These are phyloP conservation scores for Trichonephila inaurata DNA, from an alignment of 1,140 invertebrate genomes.

Conservation along the genomic window DNA sequence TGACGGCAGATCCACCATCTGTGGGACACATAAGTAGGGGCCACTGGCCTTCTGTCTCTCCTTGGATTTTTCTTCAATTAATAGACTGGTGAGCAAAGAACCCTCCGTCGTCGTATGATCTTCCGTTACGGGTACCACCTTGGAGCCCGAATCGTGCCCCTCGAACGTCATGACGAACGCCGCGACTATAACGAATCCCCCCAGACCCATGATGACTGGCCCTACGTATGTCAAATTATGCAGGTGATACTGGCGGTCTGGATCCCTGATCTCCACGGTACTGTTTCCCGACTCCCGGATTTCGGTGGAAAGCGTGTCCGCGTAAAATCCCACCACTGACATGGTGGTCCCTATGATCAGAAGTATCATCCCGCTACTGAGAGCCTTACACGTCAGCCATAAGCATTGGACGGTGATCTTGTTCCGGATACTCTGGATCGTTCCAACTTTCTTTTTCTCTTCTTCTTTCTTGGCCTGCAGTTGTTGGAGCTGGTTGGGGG, in stretches of 20 bases:
- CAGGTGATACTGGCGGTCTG: slow-evolving; percentile 83
- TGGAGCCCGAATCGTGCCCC: slow-evolving; percentile 79
- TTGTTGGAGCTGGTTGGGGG: slow-evolving; percentile 68
- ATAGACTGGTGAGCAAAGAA: slow-evolving; percentile 40
- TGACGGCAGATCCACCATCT: slow-evolving; percentile 43
- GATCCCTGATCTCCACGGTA: slow-evolving; percentile 83
- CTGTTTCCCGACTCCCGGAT: slow-evolving; percentile 90
- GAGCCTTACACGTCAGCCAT: slow-evolving; percentile 93
- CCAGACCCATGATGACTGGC: slow-evolving; percentile 95
- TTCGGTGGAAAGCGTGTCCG: slow-evolving; percentile 89
- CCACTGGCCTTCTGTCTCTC: slow-evolving; percentile 51
- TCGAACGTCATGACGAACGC: slow-evolving; percentile 97
- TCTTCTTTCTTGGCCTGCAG: slow-evolving; percentile 71
- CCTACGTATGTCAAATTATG: slow-evolving; percentile 95
- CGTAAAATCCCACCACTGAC: slow-evolving; percentile 90
- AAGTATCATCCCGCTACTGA: slow-evolving; percentile 90
- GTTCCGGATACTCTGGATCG: slow-evolving; percentile 67
- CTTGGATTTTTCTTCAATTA: slow-evolving; percentile 49
- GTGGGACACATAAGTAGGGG: slow-evolving; percentile 60
- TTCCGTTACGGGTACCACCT: slow-evolving; percentile 71
- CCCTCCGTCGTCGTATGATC: slow-evolving; percentile 43
- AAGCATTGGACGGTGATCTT: slow-evolving; percentile 83
- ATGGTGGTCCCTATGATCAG: slow-evolving; percentile 92
- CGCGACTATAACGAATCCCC: slow-evolving; percentile 95
- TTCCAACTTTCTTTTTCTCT: slow-evolving; percentile 66